Evolutionary conservation across 23 tunicate species (phyloP), one percentile per base, ranked within the genome.

Genomic region (Corella eumyota): DNA sequence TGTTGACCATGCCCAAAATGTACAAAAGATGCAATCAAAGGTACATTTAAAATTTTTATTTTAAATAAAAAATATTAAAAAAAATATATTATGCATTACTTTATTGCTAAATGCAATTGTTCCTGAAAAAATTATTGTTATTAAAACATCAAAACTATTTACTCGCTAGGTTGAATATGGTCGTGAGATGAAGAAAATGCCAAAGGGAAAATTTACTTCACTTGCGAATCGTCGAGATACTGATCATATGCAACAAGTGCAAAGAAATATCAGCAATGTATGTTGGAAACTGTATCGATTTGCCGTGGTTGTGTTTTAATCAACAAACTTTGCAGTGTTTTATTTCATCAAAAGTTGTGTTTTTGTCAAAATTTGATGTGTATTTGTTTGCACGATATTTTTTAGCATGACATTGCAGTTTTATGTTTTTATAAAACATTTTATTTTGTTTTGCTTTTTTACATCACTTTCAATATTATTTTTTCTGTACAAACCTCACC

Each of bases 191-290:
- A 78, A 88, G 37, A 60, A 78, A 47, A 44, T 68, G 73, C 66
- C 54, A 28, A 69, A 88, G 35, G 77, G 79, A 0, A 74, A 78
- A 32, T 73, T 45, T 50, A 78, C 96, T 0, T 25, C 73, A 7
- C 36, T 84, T 6, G 63, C 77, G 3, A 66, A 84, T 61, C 59
- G 84, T 2, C 83, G 73, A 19, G 94, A 84, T 26, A 74, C 77
- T 33, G 88, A 78, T 25, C 83, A 74, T 44, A 61, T 63, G 35
- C 76, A 78, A 57, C 73, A 88, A 73, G 96, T 71, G 6, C 96
- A 88, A 59, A 61, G 62, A 55, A 72, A 78, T 34, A 67, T 82
- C 67, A 88, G 96, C 75, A 62, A 88, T 62, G 96, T 88, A 57
- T 17, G 90, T 62, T 5, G 44, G 32, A 23, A 6, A 17, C 7